A percentile compares a stretch with the other conserved stretches of the same genome.
phyloP scores from a whole-genome alignment of 2,797 vertebrate genomes.

The Pristis pectinata region DNA sequence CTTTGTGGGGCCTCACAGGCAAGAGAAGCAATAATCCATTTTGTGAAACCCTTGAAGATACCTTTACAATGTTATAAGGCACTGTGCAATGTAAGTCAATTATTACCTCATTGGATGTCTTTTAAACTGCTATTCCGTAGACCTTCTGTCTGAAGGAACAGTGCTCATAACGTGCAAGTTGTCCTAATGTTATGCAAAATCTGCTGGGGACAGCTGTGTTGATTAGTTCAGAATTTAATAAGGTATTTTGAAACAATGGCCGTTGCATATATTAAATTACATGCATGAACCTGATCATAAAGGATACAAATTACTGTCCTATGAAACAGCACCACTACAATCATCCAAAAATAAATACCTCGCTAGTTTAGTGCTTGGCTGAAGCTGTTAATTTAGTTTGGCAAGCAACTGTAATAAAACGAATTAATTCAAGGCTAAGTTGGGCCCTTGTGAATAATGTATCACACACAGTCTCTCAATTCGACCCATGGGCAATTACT shows the following conservation, averaged over 20 bases:
- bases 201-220: neutral
- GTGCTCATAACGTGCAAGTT: neutral
- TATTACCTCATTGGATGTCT: neutral
- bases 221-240: neutral
- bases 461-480: constrained; percentile 49
- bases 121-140: neutral
- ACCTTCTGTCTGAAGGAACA: neutral
- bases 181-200: neutral
- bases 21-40: neutral
- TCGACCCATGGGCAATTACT: constrained; percentile 51
- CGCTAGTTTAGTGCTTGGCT: constrained; percentile 78
- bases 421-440: constrained; percentile 82
- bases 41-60: neutral
- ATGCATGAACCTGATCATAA: neutral
- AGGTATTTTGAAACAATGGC: neutral
- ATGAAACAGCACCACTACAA: constrained; percentile 51
- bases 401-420: constrained; percentile 77
- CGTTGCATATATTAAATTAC: constrained; percentile 16
- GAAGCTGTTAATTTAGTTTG: constrained; percentile 76
- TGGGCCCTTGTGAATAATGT: constrained; percentile 67
- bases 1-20: neutral
- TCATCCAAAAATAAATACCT: constrained; percentile 76
- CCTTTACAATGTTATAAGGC: neutral
- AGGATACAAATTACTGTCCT: constrained; percentile 18
- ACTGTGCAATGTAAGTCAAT: neutral